A percentile compares a stretch with the other conserved stretches of the same genome.
Conservation (phyloP, 2,888 invertebrate species). For the Lumbricus terrestris region DNA sequence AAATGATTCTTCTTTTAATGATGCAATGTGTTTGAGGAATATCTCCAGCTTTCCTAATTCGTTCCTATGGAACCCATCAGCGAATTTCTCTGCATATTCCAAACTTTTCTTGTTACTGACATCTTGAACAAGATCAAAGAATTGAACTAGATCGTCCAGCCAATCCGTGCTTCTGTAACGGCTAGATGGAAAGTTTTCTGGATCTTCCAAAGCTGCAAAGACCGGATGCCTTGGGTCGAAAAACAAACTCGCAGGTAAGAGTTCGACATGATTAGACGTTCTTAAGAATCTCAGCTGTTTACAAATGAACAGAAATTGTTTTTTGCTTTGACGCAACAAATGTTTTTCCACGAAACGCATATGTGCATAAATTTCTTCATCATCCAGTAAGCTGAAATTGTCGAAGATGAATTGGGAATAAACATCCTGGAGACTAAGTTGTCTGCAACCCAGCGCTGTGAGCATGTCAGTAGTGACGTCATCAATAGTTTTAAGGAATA, state of each 20-base stretch:
- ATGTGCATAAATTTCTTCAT: conserved; percentile 34
- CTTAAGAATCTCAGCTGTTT: conserved; percentile 35
- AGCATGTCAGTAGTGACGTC: neutral
- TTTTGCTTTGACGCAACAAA: conserved; percentile 33
- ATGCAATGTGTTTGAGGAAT: neutral
- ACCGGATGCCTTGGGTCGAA: conserved; percentile 40
- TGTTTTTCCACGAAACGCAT: conserved; percentile 38
- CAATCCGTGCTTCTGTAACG: conserved; percentile 41
- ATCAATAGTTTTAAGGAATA: neutral
- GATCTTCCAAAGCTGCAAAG: conserved; percentile 34
- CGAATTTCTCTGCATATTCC: neutral
- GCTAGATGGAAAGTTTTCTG: conserved; percentile 38
- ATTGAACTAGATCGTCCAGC: conserved; percentile 33
- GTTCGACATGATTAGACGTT: neutral
- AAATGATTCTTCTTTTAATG: neutral
- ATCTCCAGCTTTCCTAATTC: neutral
- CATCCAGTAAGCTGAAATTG: conserved; percentile 36
- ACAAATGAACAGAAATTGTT: conserved; percentile 26
- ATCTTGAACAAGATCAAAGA: neutral
- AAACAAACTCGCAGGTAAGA: conserved; percentile 27
- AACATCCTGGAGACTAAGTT: neutral
- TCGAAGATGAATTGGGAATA: conserved; percentile 36
- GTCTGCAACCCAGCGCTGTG: neutral
- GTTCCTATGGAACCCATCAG: neutral
- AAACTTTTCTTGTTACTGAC: neutral